These are phyloP conservation scores for Leptocoma aspasia DNA, from an alignment of 2,113 vertebrate genomes.

Conservation along the genomic window DNA sequence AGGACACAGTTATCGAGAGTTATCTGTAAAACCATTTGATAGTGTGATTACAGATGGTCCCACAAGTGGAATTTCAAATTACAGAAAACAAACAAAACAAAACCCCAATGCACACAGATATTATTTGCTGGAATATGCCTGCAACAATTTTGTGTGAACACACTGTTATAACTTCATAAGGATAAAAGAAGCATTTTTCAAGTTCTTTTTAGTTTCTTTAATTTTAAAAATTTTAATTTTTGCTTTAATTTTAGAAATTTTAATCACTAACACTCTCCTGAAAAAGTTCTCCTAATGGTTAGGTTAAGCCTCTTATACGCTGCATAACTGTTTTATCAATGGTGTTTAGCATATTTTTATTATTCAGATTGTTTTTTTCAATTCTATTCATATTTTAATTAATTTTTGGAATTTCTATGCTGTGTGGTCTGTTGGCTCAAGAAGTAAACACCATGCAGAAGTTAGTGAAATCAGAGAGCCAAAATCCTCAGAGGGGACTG, in stretches of 20 bases:
- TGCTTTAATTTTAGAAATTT: neutral
- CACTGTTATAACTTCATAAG: neutral
- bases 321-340: neutral
- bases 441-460: neutral
- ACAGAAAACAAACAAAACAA: neutral
- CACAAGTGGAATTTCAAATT: neutral
- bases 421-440: neutral
- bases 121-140: neutral
- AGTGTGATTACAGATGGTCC: neutral
- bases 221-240: neutral
- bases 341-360: neutral
- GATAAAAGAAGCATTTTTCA: neutral
- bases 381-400: neutral
- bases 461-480: neutral
- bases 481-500: neutral
- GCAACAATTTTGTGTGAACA: neutral
- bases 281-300: neutral
- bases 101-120: neutral
- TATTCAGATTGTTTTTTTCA: neutral
- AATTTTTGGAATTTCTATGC: neutral
- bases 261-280: neutral
- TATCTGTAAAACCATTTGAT: neutral
- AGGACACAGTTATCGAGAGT: neutral
- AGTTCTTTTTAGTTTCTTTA: neutral
- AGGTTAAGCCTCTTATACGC: neutral